phyloP scores from a whole-genome alignment of 2,888 invertebrate species.

The Ceramica pisi region DNA sequence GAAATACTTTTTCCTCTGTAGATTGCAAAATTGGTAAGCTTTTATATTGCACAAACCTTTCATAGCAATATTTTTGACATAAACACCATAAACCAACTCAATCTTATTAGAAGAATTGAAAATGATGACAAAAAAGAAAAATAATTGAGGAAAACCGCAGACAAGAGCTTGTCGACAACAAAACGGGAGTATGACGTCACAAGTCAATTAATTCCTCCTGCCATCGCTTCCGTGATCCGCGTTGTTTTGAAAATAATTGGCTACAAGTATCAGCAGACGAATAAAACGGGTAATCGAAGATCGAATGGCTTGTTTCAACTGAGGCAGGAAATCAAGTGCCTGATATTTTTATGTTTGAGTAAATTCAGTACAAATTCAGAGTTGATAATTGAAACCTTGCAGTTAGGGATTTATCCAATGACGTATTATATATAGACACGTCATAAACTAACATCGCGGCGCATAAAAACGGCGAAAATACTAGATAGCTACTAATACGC shows the following conservation, averaged over 20 bases:
- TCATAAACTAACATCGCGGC: too few species aligned
- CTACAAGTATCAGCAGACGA: conserved; percentile 36
- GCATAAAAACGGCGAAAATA: too few species aligned
- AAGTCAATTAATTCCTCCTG: conserved; percentile 54
- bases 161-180: conserved; percentile 13
- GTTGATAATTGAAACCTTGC: background rate
- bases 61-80: background rate
- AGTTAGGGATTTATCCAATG: background rate
- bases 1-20: too few species aligned
- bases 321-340: conserved; percentile 21
- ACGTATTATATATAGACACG: too few species aligned
- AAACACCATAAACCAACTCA: background rate
- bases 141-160: conserved; percentile 30
- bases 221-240: conserved; percentile 12
- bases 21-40: background rate
- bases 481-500: too few species aligned
- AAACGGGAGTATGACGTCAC: conserved; percentile 43
- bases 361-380: conserved; percentile 13
- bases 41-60: background rate
- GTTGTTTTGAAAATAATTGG: conserved; percentile 52
- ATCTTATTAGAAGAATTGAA: background rate
- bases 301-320: conserved; percentile 23
- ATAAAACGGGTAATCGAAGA: conserved; percentile 30
- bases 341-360: conserved; percentile 15
- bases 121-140: conserved; percentile 1